phyloP scores from a whole-genome alignment of 1,140 invertebrate genomes.

The Megalopta genalis region DNA sequence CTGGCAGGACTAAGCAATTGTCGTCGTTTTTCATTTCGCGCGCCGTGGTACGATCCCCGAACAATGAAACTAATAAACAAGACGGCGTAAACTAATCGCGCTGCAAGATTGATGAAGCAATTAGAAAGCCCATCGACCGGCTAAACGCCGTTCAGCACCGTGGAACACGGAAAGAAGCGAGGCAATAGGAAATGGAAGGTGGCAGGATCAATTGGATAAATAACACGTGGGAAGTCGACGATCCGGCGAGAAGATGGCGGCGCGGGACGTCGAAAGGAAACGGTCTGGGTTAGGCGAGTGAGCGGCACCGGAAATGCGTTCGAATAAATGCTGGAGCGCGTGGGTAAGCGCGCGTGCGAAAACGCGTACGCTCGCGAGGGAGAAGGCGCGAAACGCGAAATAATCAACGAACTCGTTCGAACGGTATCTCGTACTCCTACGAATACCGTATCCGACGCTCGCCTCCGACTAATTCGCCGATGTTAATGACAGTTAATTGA shows the following conservation, averaged over 20 bases:
- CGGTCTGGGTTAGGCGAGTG: constrained; percentile 5
- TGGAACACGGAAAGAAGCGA: neutral
- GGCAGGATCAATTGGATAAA: neutral
- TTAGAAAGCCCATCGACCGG: too few species aligned
- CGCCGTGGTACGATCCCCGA: too few species aligned
- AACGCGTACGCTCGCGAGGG: neutral
- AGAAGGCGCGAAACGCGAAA: constrained; percentile 1
- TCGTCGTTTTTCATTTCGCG: too few species aligned
- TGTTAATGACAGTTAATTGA: constrained; percentile 43
- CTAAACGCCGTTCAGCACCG: neutral
- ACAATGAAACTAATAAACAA: too few species aligned
- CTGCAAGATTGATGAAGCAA: too few species aligned
- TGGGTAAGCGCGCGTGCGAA: constrained; percentile 24
- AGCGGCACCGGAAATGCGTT: constrained; percentile 46
- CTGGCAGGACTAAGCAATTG: too few species aligned
- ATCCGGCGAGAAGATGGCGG: neutral
- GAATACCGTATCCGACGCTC: constrained; percentile 23
- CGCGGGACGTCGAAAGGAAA: constrained; percentile 7
- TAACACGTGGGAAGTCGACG: neutral
- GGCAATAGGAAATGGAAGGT: neutral
- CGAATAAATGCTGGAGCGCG: constrained; percentile 17
- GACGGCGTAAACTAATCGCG: too few species aligned
- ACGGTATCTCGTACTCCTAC: constrained; percentile 45
- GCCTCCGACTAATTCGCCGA: constrained; percentile 37
- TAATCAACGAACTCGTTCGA: constrained; percentile 39